Evolutionary conservation across 2,888 invertebrate genomes (phyloP).

Genomic region (Drosophila gaucha): DNA sequence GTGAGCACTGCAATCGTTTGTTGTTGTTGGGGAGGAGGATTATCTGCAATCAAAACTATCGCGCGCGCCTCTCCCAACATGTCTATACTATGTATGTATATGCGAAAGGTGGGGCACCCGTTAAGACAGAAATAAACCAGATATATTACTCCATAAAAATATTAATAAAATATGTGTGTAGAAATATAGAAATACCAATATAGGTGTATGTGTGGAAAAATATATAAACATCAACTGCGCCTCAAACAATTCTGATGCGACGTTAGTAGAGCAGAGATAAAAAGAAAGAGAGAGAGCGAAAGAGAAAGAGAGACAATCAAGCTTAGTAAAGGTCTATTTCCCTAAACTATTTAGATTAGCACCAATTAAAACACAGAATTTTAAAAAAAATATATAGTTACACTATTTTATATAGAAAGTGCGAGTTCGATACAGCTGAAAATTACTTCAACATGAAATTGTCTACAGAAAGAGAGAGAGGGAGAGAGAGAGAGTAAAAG

Average conservation of each 20-base stretch:
- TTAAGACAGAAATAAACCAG: slow-evolving; percentile 25
- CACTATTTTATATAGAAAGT: too few species aligned
- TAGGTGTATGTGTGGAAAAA: not conserved
- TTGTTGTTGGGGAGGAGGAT: slow-evolving; percentile 22
- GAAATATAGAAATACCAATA: not conserved
- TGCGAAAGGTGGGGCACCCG: slow-evolving; percentile 12
- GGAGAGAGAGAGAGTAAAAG: not conserved
- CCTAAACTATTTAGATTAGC: too few species aligned
- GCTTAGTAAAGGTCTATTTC: too few species aligned
- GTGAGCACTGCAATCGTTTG: slow-evolving; percentile 11
- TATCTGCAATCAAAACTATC: slow-evolving; percentile 26
- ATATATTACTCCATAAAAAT: slow-evolving; percentile 27
- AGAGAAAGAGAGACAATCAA: not conserved
- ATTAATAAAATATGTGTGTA: slow-evolving; percentile 9
- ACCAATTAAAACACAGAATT: too few species aligned
- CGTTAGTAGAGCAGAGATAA: not conserved
- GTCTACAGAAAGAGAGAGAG: not conserved
- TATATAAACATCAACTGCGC: not conserved
- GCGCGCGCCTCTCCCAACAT: slow-evolving; percentile 18
- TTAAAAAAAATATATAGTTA: too few species aligned
- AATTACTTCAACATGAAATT: too few species aligned
- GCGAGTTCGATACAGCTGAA: too few species aligned
- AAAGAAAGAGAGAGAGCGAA: not conserved
- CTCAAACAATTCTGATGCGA: not conserved
- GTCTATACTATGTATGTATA: slow-evolving; percentile 13